Percentiles rank a stretch among this genome's conserved stretches.
Conservation (phyloP, 1,140 invertebrate species). For the Drosophila albomicans region DNA sequence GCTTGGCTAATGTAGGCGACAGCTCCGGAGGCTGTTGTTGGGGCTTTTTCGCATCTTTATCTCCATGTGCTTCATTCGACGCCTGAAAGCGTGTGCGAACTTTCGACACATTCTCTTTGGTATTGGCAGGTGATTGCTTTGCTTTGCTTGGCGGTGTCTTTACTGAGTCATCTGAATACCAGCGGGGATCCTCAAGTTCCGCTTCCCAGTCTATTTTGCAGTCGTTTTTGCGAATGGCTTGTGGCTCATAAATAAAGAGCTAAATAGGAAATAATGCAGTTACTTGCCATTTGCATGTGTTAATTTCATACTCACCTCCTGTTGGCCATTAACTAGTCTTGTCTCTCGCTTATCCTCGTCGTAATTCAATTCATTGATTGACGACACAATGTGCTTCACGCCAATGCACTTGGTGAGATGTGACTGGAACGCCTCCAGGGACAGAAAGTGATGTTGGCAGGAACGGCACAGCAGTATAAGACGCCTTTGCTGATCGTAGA, state of each 20-base stretch:
- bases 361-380: constrained; percentile 44
- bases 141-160: constrained; percentile 4
- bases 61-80: not conserved
- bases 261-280: not conserved
- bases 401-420: constrained; percentile 53
- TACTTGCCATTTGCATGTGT: not conserved
- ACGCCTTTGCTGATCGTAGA: constrained; percentile 63
- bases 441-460: constrained; percentile 57
- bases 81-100: constrained; percentile 3
- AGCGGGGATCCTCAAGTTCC: constrained; percentile 74
- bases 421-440: constrained; percentile 42
- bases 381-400: constrained; percentile 50
- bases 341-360: constrained; percentile 58
- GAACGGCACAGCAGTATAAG: constrained; percentile 60
- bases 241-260: constrained; percentile 64
- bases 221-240: constrained; percentile 36
- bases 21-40: not conserved
- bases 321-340: constrained; percentile 39
- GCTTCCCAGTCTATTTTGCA: constrained; percentile 62
- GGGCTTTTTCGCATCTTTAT: not conserved
- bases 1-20: not conserved
- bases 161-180: constrained; percentile 57
- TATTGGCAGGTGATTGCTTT: constrained; percentile 34
- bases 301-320: constrained; percentile 45
- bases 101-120: constrained; percentile 55